phyloP scores from a whole-genome alignment of 2,113 vertebrate species.

The Galbula dea region DNA sequence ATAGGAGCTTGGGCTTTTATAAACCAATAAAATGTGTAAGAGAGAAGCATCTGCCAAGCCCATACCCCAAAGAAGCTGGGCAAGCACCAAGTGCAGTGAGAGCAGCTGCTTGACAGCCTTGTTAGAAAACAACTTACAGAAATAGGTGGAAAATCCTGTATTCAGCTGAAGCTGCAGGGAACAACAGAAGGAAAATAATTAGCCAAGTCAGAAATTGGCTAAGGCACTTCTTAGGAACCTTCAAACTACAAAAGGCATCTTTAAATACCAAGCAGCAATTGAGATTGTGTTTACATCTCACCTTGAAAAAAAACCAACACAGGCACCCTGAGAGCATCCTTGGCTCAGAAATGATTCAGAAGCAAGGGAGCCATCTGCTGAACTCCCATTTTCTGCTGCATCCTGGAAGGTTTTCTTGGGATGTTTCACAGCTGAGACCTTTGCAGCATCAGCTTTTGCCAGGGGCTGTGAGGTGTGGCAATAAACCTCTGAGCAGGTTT shows the following conservation, averaged over 20 bases:
- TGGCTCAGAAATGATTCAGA: constrained; percentile 40
- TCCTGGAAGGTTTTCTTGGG: background rate
- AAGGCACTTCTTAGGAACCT: constrained; percentile 2
- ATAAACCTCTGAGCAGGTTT: background rate
- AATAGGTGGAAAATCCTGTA: constrained; percentile 23
- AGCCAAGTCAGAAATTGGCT: constrained; percentile 11
- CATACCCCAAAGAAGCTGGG: background rate
- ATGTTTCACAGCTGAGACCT: background rate
- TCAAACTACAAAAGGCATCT: constrained; percentile 6
- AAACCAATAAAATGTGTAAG: too few relatives aligned
- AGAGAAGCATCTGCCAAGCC: background rate
- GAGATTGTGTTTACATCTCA: constrained; percentile 23
- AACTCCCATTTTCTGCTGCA: constrained; percentile 23
- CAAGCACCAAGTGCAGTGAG: background rate
- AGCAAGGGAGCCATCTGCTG: constrained; percentile 65
- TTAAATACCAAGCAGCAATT: constrained; percentile 28
- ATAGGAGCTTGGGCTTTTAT: too few relatives aligned
- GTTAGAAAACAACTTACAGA: constrained; percentile 11
- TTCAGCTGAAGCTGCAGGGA: constrained; percentile 33
- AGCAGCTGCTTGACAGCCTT: constrained; percentile 19
- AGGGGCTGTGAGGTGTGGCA: background rate
- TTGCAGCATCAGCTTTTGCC: background rate
- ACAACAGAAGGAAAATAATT: constrained; percentile 34
- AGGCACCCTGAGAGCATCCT: constrained; percentile 23
- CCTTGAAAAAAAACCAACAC: constrained; percentile 39